These are phyloP conservation scores for Eulemur rufifrons DNA, from an alignment of 2,113 vertebrate genomes.

Conservation along the genomic window DNA sequence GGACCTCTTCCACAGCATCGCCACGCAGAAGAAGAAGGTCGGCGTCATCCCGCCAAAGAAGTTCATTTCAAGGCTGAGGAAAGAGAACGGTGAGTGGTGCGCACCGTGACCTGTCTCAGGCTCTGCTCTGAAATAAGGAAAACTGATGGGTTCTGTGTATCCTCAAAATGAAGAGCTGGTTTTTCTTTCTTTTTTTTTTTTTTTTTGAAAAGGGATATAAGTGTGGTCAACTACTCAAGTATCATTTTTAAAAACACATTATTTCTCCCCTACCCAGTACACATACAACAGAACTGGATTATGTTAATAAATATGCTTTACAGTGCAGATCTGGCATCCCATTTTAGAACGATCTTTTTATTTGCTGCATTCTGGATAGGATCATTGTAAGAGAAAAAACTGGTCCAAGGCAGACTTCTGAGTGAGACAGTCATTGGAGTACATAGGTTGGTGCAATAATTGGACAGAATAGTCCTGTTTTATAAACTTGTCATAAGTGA, in stretches of 20 bases:
- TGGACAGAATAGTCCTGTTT: constrained; percentile 8
- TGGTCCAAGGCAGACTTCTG: neutral
- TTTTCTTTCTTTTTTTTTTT: neutral
- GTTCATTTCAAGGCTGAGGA: constrained; percentile 97
- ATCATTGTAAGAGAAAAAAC: neutral
- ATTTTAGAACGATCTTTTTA: neutral
- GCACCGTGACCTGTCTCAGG: fast-evolving
- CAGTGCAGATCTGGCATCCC: neutral
- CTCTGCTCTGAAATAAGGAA: neutral
- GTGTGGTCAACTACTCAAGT: neutral
- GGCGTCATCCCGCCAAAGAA: constrained; percentile 99
- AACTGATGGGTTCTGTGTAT: neutral
- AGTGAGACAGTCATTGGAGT: neutral
- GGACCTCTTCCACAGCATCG: constrained; percentile 98
- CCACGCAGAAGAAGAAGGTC: constrained; percentile 99
- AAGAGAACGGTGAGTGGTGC: constrained; percentile 93
- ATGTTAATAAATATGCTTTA: neutral
- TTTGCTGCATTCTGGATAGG: neutral
- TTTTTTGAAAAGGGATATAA: neutral
- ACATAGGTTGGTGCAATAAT: neutral
- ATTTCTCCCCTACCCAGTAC: neutral
- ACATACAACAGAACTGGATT: neutral
- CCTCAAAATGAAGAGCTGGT: neutral
- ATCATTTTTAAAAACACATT: neutral
- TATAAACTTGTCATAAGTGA: neutral